Percentiles rank a stretch among this genome's conserved stretches.
phyloP scores from a whole-genome alignment of 2,797 vertebrate genomes.

The Hapalemur alaotrensis region DNA sequence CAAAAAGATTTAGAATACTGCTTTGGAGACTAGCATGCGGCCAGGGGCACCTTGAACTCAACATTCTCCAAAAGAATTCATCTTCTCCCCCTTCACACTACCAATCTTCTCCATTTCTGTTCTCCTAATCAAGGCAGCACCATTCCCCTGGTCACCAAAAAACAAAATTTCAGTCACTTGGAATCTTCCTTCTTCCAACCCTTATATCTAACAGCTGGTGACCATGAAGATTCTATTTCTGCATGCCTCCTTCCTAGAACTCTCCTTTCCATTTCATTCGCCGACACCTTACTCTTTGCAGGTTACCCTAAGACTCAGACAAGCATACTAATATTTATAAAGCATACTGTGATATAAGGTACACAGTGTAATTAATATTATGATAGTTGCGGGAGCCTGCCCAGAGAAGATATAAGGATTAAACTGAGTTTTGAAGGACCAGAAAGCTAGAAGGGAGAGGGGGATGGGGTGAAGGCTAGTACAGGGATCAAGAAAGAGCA shows the following conservation, averaged over 20 bases:
- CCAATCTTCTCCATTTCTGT: not conserved
- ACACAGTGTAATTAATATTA: not conserved
- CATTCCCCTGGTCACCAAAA: not conserved
- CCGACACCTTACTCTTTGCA: not conserved
- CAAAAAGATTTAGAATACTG: not conserved
- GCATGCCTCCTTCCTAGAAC: not conserved
- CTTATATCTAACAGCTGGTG: not conserved
- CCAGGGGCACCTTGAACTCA: not conserved
- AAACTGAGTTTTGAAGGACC: not conserved
- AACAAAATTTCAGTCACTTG: conserved; percentile 11
- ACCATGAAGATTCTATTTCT: not conserved
- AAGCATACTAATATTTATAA: conserved; percentile 7
- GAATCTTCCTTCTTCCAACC: not conserved
- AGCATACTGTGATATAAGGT: not conserved
- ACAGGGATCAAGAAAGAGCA: not conserved
- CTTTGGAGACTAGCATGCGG: not conserved
- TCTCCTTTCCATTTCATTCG: not conserved
- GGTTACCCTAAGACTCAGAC: not conserved
- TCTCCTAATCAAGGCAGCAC: not conserved
- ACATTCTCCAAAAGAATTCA: not conserved
- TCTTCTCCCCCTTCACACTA: not conserved
- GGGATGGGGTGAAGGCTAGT: not conserved
- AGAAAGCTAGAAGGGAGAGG: not conserved
- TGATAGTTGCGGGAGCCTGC: not conserved
- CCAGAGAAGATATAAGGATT: not conserved